Percentiles rank a stretch among this genome's conserved stretches.
Conservation (phyloP, 2,888 invertebrate species). For the Xestia sexstrigata region DNA sequence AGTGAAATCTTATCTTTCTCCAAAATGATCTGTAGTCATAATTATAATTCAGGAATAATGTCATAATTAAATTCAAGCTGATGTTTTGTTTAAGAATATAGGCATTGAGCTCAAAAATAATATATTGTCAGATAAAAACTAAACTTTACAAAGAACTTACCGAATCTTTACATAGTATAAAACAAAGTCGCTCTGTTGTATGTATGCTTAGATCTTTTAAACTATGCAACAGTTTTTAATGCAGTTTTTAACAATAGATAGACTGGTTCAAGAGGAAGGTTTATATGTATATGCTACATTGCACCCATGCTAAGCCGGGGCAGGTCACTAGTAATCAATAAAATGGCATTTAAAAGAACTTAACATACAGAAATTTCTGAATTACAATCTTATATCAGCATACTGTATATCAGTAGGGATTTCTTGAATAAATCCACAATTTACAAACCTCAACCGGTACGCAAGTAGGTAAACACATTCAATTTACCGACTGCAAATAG, state of each 20-base stretch:
- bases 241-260: no score
- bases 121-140: neutral
- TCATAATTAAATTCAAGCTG: neutral
- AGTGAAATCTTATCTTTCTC: neutral
- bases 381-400: neutral
- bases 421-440: neutral
- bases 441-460: neutral
- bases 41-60: neutral
- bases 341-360: neutral
- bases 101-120: no score
- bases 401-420: neutral
- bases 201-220: no score
- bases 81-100: neutral
- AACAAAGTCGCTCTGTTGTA: no score
- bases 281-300: no score
- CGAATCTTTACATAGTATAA: neutral
- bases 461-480: constrained; percentile 15
- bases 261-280: no score
- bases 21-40: neutral
- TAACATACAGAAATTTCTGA: neutral
- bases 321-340: neutral
- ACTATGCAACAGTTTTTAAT: no score
- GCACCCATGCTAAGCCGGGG: no score
- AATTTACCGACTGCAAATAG: constrained; percentile 21
- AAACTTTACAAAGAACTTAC: neutral